These are phyloP conservation scores for Apostichopus parvimensis DNA, from an alignment of 35 echinoderm and acorn worm genomes.

Conservation along the genomic window DNA sequence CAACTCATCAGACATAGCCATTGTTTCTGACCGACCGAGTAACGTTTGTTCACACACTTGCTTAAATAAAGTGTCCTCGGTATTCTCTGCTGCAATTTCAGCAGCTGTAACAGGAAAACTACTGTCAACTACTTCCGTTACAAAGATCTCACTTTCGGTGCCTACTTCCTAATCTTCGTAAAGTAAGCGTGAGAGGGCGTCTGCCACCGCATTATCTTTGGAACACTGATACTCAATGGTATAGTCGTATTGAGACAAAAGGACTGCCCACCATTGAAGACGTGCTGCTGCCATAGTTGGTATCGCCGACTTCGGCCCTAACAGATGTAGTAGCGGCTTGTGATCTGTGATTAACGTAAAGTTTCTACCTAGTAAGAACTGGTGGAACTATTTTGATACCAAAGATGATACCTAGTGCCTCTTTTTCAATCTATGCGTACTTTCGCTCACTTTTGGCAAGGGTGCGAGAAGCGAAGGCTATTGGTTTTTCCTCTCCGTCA, in stretches of 20 bases:
- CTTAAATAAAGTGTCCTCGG: background rate
- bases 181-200: constrained; percentile 44
- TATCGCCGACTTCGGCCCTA: constrained; percentile 47
- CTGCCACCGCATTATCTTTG: constrained; percentile 37
- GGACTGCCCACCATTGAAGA: constrained; percentile 34
- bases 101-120: constrained; percentile 36
- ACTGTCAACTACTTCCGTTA: constrained; percentile 10
- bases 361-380: background rate
- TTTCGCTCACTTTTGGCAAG: constrained; percentile 17
- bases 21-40: constrained; percentile 8
- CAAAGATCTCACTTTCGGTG: background rate
- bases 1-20: constrained; percentile 21
- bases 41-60: constrained; percentile 29
- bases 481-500: background rate
- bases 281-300: constrained; percentile 55
- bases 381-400: constrained; percentile 43
- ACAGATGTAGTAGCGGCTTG: background rate
- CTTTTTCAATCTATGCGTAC: background rate
- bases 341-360: background rate
- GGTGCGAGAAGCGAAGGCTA: constrained; percentile 18
- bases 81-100: constrained; percentile 40
- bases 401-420: constrained; percentile 21
- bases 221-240: constrained; percentile 32
- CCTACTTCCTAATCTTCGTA: background rate
- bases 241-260: constrained; percentile 40